Evolutionary conservation across 2,888 invertebrate genomes (phyloP), one percentile per base, ranked within the genome.

Genomic region (Andrena bucephala): DNA sequence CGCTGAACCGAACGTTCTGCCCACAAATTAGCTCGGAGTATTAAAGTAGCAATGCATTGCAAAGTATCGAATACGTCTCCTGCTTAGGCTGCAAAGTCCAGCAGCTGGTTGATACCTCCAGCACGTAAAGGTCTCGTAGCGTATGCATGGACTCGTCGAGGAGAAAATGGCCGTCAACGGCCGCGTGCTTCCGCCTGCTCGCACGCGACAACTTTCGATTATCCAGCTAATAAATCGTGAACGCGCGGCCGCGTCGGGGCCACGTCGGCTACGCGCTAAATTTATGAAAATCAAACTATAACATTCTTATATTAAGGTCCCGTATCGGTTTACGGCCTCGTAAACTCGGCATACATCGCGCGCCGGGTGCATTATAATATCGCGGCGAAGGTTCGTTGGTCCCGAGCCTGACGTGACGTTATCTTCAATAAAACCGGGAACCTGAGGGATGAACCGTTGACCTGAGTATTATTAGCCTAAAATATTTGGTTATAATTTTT

Each of bases 251-350:
- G 77, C 76, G 73, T 67, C 74, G 75, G 16, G 36, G 71, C 73
- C 65, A 76, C 69, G 60, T 83, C 69, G 50, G 16, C 62, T 65
- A 83, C 20, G 6, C 52, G 63, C 42, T 78, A 90, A 92, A 92
- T 92, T 91, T 91, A 92, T 91, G 90, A 92, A 92, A 91, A 89
- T 86, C 90, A 83, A 90, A 90, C 90, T 91, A 89, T 90, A 92
- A 91, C 89, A 89, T 92, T 91, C 90, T 92, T 90, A 90, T 91
- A 92, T 92, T 89, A 90, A 90, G 89, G 90, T 90, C 89, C 42
- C 89, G 88, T 91, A 91, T 90, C 89, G 85, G 89, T 92, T 92
- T 92, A 92, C 87, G 88, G 81, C 82, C 86, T 91, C 92, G 90
- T 92, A 92, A 92, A 92, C 68, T 72, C 74, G 79, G 73, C 85